A percentile compares a stretch with the other conserved stretches of the same genome.
Conservation (phyloP, 2,888 invertebrate species). For the Cremastinae sp. region DNA sequence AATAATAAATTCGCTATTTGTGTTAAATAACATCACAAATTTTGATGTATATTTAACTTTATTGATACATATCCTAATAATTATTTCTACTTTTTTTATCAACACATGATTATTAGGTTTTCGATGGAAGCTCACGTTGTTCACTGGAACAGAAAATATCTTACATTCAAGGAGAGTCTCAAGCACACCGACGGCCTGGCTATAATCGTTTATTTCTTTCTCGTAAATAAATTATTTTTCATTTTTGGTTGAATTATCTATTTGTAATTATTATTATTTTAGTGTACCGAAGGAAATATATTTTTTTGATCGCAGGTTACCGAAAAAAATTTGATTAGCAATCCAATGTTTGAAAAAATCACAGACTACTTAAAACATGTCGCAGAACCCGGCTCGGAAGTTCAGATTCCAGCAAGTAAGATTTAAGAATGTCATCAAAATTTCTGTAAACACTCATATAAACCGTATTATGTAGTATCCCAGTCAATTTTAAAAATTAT, state of each 20-base stretch:
- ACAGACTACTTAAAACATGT: slow-evolving; percentile 69
- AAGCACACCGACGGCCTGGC: slow-evolving; percentile 72
- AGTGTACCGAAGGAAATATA: background rate
- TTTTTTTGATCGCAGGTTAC: slow-evolving; percentile 60
- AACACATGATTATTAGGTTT: too few relatives aligned
- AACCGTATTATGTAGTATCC: too few relatives aligned
- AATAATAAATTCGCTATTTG: too few relatives aligned
- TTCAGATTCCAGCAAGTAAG: slow-evolving; percentile 69
- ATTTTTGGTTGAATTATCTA: background rate
- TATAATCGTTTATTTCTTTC: slow-evolving; percentile 70
- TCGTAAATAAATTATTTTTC: slow-evolving; percentile 64
- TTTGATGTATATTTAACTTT: too few relatives aligned
- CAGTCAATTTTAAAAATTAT: too few relatives aligned
- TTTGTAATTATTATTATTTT: background rate
- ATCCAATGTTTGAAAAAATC: slow-evolving; percentile 67
- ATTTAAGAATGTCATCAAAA: slow-evolving; percentile 6
- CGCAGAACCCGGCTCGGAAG: slow-evolving; percentile 51
- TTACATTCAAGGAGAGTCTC: slow-evolving; percentile 67
- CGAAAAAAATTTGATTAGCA: slow-evolving; percentile 47
- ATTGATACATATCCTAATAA: too few relatives aligned
- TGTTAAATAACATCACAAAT: too few relatives aligned
- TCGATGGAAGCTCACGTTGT: slow-evolving; percentile 74
- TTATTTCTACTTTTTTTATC: too few relatives aligned
- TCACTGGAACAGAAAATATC: slow-evolving; percentile 75
- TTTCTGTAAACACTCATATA: too few relatives aligned